Evolutionary conservation across 2,888 invertebrate genomes (phyloP), one percentile per base, ranked within the genome.

Genomic region (Limnephilus lunatus): DNA sequence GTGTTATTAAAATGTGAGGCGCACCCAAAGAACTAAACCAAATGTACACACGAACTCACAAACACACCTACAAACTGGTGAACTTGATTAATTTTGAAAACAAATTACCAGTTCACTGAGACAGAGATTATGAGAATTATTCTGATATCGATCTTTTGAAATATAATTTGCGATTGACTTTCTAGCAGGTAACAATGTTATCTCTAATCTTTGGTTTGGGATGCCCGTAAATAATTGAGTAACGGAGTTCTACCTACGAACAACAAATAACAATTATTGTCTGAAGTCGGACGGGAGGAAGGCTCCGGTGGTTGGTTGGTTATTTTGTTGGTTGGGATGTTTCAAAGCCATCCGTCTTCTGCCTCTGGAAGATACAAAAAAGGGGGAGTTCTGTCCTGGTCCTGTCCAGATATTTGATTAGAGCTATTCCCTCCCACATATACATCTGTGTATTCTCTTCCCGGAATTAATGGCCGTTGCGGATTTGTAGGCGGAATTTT

Each of bases 401-500:
- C 89, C 86, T 89, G 90, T 91, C 92, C 93, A 93, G 92, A 93
- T 93, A 89, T 93, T 92, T 93, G 92, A 92, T 91, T 93, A 93
- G 92, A 92, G 91, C 91, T 89, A 39, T 91, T 90, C 85, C 90
- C 92, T 48, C 48, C 53, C 30, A 15, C 15, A 31, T 53, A 90
- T 92, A 92, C 93, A 89, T 92, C 90, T 93, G 91, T 89, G 90
- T 92, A 88, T 92, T 91, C 92, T 92, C 92, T 68, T 93, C 87
- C 81, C 81, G 48, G 90, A 89, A 92, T 92, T 86, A 92, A 93
- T 90, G 88, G 88, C 90, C 92, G 32, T 91, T 92, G 39, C 86
- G 86, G 92, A 92, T 91, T 90, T 91, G 90, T 93, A 91, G 92
- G 93, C 90, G 91, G 92, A 89, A 92, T 80, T 89, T 87, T 48